These are phyloP conservation scores for Semnornis frantzii DNA, from an alignment of 2,113 vertebrate genomes.

Conservation along the genomic window DNA sequence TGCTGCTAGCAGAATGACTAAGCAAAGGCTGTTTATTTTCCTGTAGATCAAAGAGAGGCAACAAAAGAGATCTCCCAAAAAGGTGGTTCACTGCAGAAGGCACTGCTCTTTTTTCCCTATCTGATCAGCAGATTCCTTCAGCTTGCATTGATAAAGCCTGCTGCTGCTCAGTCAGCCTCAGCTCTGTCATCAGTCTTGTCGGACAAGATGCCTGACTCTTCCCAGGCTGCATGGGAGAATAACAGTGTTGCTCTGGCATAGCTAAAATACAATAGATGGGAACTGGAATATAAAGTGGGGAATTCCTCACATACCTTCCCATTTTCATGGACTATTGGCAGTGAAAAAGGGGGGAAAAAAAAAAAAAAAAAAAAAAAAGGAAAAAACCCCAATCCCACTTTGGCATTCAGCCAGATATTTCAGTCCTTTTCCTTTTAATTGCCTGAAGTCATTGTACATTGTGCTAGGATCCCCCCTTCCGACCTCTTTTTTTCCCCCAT, in stretches of 20 bases:
- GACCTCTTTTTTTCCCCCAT: background rate
- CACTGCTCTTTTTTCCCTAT: conserved; percentile 77
- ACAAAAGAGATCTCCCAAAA: conserved; percentile 50
- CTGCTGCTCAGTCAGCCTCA: conserved; percentile 34
- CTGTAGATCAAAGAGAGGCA: conserved; percentile 53
- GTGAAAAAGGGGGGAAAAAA: conserved; percentile 51
- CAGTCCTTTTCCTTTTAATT: conserved; percentile 14
- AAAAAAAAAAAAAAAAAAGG: conserved; percentile 13
- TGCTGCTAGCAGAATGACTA: background rate
- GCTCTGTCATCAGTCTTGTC: conserved; percentile 84
- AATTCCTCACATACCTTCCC: conserved; percentile 85
- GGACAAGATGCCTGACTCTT: conserved; percentile 80
- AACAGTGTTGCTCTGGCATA: conserved; percentile 62
- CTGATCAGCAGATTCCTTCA: conserved; percentile 81
- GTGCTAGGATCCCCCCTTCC: background rate
- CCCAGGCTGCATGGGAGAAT: conserved; percentile 84
- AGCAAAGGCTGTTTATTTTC: conserved; percentile 49
- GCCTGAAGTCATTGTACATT: background rate
- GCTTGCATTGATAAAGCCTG: conserved; percentile 74
- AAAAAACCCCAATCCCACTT: conserved; percentile 38
- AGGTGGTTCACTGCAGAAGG: conserved; percentile 58
- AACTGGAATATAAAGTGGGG: conserved; percentile 69
- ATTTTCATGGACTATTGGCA: conserved; percentile 83
- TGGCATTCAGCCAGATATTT: conserved; percentile 46
- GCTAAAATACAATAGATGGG: conserved; percentile 60